A percentile compares a stretch with the other conserved stretches of the same genome.
Conservation (phyloP, 2,888 invertebrate species). For the Augiades crinisus region DNA sequence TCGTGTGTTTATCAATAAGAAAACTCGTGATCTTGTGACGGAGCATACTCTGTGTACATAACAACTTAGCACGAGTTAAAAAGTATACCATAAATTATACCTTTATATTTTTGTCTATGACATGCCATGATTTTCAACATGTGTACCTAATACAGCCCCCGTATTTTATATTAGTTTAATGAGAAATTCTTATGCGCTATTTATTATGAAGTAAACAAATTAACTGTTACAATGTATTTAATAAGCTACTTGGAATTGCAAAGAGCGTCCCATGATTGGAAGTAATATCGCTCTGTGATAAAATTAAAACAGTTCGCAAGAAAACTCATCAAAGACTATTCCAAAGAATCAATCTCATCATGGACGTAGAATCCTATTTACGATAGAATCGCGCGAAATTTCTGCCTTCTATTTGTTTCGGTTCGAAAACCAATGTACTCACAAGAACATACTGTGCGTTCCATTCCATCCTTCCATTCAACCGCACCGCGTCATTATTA, state of each 20-base stretch:
- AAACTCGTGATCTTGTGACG: too few species aligned
- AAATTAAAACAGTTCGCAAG: conserved; percentile 4
- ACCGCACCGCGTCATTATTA: conserved; percentile 44
- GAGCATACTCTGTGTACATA: too few species aligned
- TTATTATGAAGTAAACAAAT: too few species aligned
- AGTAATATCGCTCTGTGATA: neutral
- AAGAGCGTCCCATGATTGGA: too few species aligned
- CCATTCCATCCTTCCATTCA: conserved; percentile 58
- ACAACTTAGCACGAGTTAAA: too few species aligned
- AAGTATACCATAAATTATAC: too few species aligned
- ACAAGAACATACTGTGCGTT: conserved; percentile 54
- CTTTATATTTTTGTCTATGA: too few species aligned
- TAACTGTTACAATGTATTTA: neutral
- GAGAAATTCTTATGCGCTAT: too few species aligned
- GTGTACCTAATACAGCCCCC: too few species aligned
- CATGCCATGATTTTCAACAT: too few species aligned
- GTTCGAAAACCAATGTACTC: conserved; percentile 58
- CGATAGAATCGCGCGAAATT: conserved; percentile 36
- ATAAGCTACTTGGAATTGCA: neutral
- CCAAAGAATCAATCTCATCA: conserved; percentile 21
- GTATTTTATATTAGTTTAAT: too few species aligned
- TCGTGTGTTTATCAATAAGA: too few species aligned
- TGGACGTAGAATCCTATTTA: conserved; percentile 14
- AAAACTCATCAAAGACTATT: conserved; percentile 16
- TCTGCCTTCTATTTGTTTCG: conserved; percentile 53